A percentile compares a stretch with the other conserved stretches of the same genome.
phyloP scores from a whole-genome alignment of 2,113 vertebrate species.

The Polyodon spathula region DNA sequence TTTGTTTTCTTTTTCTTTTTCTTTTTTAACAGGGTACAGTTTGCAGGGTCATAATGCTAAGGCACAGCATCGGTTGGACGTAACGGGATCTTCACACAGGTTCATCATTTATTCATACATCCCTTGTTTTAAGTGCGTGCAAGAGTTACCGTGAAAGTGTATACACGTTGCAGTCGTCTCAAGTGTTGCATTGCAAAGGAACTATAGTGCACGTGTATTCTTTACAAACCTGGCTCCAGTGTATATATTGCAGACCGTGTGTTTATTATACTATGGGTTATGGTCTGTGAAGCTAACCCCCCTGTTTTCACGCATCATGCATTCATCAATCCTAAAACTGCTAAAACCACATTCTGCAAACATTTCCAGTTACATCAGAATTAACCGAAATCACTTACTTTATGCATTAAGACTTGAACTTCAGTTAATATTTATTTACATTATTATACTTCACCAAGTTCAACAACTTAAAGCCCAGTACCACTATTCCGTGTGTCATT shows the following conservation, averaged over 20 bases:
- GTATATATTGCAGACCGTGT: neutral
- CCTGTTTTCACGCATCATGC: neutral
- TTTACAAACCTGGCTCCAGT: neutral
- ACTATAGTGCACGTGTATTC: neutral
- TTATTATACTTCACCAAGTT: too few relatives aligned
- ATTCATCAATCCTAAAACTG: neutral
- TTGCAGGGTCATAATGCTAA: too few relatives aligned
- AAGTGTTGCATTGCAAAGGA: neutral
- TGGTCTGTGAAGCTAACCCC: constrained; percentile 7
- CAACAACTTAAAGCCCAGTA: too few relatives aligned
- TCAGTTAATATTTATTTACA: too few relatives aligned
- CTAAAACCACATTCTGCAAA: neutral
- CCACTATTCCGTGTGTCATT: too few relatives aligned
- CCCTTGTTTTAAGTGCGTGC: constrained; percentile 1
- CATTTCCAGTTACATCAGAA: constrained; percentile 14
- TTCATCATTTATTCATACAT: constrained; percentile 29
- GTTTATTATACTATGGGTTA: constrained; percentile 12
- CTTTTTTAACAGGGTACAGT: too few relatives aligned
- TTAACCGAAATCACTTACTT: too few relatives aligned
- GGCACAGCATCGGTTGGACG: too few relatives aligned
- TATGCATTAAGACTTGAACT: too few relatives aligned
- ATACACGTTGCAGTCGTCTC: neutral
- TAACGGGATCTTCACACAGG: constrained; percentile 10
- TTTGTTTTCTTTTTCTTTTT: too few relatives aligned
- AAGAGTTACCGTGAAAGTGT: constrained; percentile 6